Percentiles rank a stretch among this genome's conserved stretches.
These are phyloP conservation scores for Deilephila porcellus DNA, from an alignment of 2,888 invertebrate species.

Conservation along the genomic window DNA sequence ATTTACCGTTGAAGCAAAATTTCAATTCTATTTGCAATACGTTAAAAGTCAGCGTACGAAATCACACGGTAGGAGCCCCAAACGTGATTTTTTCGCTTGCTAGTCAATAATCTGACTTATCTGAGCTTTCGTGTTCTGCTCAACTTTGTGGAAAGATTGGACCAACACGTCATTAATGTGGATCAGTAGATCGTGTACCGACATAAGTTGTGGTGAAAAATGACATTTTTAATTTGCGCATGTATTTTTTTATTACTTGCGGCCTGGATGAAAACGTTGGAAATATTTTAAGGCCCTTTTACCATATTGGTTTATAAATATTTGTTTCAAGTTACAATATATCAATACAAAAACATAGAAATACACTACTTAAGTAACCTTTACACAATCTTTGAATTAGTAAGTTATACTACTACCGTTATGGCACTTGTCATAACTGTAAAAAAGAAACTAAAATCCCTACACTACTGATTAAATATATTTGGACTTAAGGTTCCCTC, in stretches of 20 bases:
- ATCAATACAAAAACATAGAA: too few species aligned
- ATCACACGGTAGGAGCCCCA: not conserved
- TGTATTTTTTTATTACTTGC: not conserved
- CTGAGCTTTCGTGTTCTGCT: constrained; percentile 35
- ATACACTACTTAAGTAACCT: too few species aligned
- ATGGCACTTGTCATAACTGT: too few species aligned
- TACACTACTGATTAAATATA: too few species aligned
- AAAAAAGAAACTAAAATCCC: too few species aligned
- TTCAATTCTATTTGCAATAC: not conserved
- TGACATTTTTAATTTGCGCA: constrained; percentile 7
- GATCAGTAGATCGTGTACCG: constrained; percentile 28
- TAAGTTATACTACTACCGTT: too few species aligned
- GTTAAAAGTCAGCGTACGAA: not conserved
- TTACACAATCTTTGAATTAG: too few species aligned
- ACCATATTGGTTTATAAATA: too few species aligned
- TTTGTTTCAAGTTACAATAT: too few species aligned
- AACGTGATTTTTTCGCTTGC: constrained; percentile 37
- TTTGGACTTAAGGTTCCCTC: too few species aligned
- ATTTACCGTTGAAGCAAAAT: not conserved
- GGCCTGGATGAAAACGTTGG: too few species aligned
- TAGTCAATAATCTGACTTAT: constrained; percentile 28
- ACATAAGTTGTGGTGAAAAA: not conserved
- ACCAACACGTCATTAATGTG: constrained; percentile 35
- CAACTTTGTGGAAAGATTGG: constrained; percentile 44
- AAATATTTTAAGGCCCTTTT: too few species aligned